These are phyloP conservation scores for Glaucomys volans DNA, from an alignment of 2,113 vertebrate species.

Conservation along the genomic window DNA sequence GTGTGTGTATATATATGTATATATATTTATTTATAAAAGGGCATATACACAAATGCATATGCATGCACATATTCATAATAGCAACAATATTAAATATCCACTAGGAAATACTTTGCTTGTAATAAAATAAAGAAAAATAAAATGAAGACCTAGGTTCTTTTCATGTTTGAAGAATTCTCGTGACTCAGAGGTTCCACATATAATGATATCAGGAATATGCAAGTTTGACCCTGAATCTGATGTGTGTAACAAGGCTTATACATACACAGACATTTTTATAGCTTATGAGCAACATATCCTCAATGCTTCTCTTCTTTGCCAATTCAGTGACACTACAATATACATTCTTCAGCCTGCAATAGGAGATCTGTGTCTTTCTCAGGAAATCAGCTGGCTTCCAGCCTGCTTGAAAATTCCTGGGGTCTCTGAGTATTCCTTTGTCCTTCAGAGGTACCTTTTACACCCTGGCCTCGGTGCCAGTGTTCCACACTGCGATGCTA, in stretches of 20 bases:
- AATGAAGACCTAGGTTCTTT: not conserved
- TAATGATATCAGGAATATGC: not conserved
- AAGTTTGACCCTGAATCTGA: not conserved
- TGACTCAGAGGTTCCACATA: not conserved
- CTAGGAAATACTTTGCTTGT: not conserved
- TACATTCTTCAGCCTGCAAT: not conserved
- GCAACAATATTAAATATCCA: not conserved
- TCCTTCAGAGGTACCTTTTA: not conserved
- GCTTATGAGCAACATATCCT: not conserved
- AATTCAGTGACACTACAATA: not conserved
- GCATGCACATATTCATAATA: not conserved
- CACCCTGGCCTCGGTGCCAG: not conserved
- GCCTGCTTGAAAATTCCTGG: not conserved
- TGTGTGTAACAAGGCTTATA: not conserved
- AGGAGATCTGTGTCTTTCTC: rapidly evolving
- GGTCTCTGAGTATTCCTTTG: not conserved
- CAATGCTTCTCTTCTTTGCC: not conserved
- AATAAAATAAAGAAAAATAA: not conserved
- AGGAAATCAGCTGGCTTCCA: not conserved
- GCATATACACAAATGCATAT: not conserved
- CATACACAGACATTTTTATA: not conserved
- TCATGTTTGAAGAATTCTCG: not conserved
- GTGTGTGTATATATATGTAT: too few species aligned
- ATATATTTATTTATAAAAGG: too few species aligned
- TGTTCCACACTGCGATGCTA: too few species aligned